These are phyloP conservation scores for Carettochelys insculpta DNA, from an alignment of 2,113 vertebrate species.

Conservation along the genomic window DNA sequence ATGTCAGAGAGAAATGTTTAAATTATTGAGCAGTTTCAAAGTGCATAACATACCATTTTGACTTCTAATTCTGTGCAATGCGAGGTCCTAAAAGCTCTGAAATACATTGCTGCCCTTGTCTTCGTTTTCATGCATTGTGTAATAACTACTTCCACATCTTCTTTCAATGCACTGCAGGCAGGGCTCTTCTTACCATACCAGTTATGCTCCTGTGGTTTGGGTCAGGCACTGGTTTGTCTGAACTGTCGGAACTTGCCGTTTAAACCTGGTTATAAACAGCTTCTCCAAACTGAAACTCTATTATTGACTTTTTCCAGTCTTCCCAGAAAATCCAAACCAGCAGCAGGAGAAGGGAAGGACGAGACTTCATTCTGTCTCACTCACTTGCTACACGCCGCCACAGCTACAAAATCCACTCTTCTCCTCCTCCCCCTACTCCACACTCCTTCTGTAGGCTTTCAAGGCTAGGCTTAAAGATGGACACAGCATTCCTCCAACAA, in stretches of 20 bases:
- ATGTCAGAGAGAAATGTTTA: constrained; percentile 12
- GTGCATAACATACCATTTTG: constrained; percentile 70
- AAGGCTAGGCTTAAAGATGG: constrained; percentile 60
- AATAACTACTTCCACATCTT: constrained; percentile 62
- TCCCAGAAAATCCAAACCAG: constrained; percentile 79
- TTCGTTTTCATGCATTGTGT: constrained; percentile 47
- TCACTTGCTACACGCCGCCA: constrained; percentile 32
- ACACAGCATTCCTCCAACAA: constrained; percentile 72
- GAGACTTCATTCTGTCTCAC: constrained; percentile 49
- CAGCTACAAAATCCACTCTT: constrained; percentile 60
- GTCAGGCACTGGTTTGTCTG: constrained; percentile 75
- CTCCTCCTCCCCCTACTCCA: constrained; percentile 48
- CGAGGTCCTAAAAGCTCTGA: constrained; percentile 44
- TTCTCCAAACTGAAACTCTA: constrained; percentile 72
- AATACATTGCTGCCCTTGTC: constrained; percentile 43
- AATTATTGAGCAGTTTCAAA: constrained; percentile 33
- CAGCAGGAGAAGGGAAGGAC: constrained; percentile 65
- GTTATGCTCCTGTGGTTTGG: constrained; percentile 72
- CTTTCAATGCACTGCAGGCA: constrained; percentile 49
- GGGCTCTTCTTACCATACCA: constrained; percentile 68
- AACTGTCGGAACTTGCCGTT: constrained; percentile 67
- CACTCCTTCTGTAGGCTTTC: constrained; percentile 58
- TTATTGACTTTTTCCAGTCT: constrained; percentile 67
- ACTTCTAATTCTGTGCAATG: constrained; percentile 58
- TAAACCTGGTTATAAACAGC: constrained; percentile 71